Conservation (phyloP, 2,888 invertebrate genomes). For the Lepas anatifera region DNA sequence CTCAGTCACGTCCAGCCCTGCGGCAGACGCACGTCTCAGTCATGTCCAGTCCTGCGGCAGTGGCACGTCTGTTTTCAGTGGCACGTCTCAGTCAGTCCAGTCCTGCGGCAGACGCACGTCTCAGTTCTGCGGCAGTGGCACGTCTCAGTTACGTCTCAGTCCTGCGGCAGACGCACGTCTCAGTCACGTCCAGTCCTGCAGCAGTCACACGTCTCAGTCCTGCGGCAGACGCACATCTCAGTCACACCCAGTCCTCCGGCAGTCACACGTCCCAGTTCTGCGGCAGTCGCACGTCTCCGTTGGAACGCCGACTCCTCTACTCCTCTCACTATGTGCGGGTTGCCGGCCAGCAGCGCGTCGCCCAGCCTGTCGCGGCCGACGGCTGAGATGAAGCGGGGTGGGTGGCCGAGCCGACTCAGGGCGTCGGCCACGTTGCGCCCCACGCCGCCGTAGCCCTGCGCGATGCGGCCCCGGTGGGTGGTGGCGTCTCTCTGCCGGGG, state of each 20-base stretch:
- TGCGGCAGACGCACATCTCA: no score
- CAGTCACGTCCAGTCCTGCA: no score
- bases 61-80: neutral
- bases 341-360: constrained; percentile 29
- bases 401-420: constrained; percentile 54
- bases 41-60: neutral
- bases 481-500: constrained; percentile 58
- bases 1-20: neutral
- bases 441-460: constrained; percentile 71
- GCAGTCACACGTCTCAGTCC: no score
- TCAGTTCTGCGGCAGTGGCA: no score
- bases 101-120: no score
- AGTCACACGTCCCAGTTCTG: no score
- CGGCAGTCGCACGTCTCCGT: no score
- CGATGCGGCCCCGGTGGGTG: constrained; percentile 53
- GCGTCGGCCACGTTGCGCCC: constrained; percentile 85
- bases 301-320: no score
- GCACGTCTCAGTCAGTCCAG: no score
- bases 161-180: no score
- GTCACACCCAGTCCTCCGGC: no score
- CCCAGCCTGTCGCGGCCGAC: constrained; percentile 53
- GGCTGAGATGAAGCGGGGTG: constrained; percentile 56
- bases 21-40: neutral
- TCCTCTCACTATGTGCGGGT: constrained; percentile 31
- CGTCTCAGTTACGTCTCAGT: no score